Evolutionary conservation across 1,140 invertebrate genomes (phyloP).

Genomic region (Calephelis virginiensis): DNA sequence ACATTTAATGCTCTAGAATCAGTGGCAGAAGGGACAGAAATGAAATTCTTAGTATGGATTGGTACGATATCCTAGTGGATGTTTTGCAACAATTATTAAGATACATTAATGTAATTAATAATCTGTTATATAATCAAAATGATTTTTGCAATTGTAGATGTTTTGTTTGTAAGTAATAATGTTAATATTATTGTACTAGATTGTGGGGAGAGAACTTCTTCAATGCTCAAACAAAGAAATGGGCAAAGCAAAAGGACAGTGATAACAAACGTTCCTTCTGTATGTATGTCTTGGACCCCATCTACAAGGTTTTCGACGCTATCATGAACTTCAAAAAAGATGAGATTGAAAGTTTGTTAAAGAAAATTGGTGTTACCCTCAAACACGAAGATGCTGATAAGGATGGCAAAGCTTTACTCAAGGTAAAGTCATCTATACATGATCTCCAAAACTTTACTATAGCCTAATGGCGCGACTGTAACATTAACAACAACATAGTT

Average conservation of each 20-base stretch:
- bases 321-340: conserved; percentile 99
- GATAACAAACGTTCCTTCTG: conserved; percentile 98
- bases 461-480: no score
- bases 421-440: conserved; percentile 71
- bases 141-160: no score
- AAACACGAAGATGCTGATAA: conserved; percentile 97
- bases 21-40: conserved; percentile 71
- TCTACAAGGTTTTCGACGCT: conserved; percentile 98
- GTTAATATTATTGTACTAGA: conserved; percentile 43
- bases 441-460: no score
- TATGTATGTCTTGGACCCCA: conserved; percentile 99
- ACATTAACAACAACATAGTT: not conserved
- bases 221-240: conserved; percentile 98
- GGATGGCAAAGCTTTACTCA: conserved; percentile 94
- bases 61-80: conserved; percentile 42
- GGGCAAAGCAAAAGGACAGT: conserved; percentile 93
- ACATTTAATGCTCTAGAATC: conserved; percentile 54
- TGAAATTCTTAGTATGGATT: conserved; percentile 43
- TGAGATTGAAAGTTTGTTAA: conserved; percentile 90
- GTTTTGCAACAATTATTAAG: conserved; percentile 49
- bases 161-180: conserved; percentile 12
- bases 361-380: conserved; percentile 95
- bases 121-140: not conserved
- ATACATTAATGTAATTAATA: conserved; percentile 37
- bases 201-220: conserved; percentile 99